Evolutionary conservation across 2,888 invertebrate species (phyloP).

Genomic region (Thereva nobilitata): DNA sequence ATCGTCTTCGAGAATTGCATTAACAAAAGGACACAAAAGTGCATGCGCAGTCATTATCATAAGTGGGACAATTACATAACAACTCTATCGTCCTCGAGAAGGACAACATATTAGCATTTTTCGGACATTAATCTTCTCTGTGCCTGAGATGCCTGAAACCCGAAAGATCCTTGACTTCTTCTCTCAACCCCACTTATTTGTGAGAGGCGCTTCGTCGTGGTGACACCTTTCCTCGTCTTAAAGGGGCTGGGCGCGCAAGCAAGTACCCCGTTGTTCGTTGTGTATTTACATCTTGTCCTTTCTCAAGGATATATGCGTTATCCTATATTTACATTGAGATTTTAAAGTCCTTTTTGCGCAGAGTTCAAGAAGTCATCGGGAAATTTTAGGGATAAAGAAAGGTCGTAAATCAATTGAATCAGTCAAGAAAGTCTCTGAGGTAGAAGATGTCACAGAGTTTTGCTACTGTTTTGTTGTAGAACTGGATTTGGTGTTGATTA

Average conservation of each 20-base stretch:
- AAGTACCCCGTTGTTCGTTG: conserved; percentile 8
- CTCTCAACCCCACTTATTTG: conserved; percentile 22
- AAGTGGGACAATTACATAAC: conserved; percentile 42
- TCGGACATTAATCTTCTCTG: conserved; percentile 27
- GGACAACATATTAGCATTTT: conserved; percentile 23
- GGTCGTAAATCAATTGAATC: conserved; percentile 14
- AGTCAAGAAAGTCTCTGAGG: conserved; percentile 9
- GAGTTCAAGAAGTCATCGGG: no score
- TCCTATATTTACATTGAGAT: conserved; percentile 3
- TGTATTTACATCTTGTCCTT: conserved; percentile 11
- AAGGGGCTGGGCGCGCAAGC: not conserved
- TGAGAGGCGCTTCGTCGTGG: not conserved
- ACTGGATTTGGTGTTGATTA: no score
- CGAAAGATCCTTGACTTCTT: not conserved
- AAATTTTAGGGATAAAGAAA: not conserved
- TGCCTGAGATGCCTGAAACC: conserved; percentile 17
- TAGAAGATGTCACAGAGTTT: not conserved
- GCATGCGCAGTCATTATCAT: conserved; percentile 37
- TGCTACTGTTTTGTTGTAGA: no score
- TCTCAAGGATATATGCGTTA: conserved; percentile 9
- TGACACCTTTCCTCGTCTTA: conserved; percentile 25
- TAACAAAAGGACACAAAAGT: conserved; percentile 5
- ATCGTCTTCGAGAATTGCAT: conserved; percentile 4
- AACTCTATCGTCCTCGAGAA: conserved; percentile 36
- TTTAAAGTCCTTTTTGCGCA: not conserved